These are phyloP conservation scores for Rhadina sibilatrix DNA, from an alignment of 2,113 vertebrate genomes.

Conservation along the genomic window DNA sequence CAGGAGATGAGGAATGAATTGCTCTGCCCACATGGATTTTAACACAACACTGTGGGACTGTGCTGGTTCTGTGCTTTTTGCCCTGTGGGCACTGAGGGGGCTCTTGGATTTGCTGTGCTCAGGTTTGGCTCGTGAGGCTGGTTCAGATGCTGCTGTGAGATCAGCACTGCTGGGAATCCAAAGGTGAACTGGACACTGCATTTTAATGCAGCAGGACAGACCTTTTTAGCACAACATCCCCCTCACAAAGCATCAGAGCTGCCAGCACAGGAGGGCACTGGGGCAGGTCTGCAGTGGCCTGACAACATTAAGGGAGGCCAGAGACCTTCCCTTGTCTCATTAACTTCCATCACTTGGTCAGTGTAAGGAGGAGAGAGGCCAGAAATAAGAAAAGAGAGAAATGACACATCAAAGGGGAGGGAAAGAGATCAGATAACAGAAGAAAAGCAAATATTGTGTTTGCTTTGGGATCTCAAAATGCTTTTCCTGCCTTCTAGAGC, in stretches of 20 bases:
- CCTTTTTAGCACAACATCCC: neutral
- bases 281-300: neutral
- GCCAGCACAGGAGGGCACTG: neutral
- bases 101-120: neutral
- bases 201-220: neutral
- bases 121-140: neutral
- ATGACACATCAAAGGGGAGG: neutral
- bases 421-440: neutral
- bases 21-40: neutral
- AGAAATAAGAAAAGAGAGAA: neutral
- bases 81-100: neutral
- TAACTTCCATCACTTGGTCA: neutral
- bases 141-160: neutral
- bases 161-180: neutral
- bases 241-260: neutral
- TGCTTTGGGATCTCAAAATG: neutral
- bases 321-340: neutral
- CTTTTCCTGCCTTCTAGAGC: neutral
- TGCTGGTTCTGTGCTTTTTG: neutral
- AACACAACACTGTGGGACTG: neutral
- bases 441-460: neutral
- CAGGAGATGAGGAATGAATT: neutral
- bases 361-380: neutral
- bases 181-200: neutral
- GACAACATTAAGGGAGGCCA: rapidly evolving